Conservation (phyloP, 1,140 invertebrate species). For the Penaeus vannamei region DNA sequence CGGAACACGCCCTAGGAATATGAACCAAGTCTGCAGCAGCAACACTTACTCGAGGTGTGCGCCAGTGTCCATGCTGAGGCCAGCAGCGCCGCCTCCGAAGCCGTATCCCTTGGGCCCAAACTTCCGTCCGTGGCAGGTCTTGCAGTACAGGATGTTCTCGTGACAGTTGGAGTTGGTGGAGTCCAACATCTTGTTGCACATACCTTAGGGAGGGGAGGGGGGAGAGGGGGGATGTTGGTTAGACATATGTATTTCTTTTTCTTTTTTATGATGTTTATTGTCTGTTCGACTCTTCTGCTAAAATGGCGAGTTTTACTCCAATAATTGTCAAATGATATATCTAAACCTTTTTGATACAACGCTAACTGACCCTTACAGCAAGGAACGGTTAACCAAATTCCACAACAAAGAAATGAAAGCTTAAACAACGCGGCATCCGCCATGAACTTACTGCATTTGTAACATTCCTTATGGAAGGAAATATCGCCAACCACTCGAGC, state of each 20-base stretch:
- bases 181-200: slow-evolving; percentile 97
- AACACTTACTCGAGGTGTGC: slow-evolving; percentile 65
- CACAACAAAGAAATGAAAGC: too few species aligned
- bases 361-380: too few species aligned
- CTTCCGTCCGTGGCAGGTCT: slow-evolving; percentile 96
- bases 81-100: slow-evolving; percentile 97
- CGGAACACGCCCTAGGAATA: too few species aligned
- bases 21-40: background rate
- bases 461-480: slow-evolving; percentile 99
- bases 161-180: slow-evolving; percentile 98
- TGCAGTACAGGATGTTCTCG: slow-evolving; percentile 96
- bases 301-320: too few species aligned
- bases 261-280: too few species aligned
- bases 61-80: slow-evolving; percentile 91
- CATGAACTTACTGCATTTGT: slow-evolving; percentile 94
- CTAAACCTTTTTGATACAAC: too few species aligned
- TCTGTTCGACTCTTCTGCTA: too few species aligned
- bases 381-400: too few species aligned
- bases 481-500: slow-evolving; percentile 96
- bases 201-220: slow-evolving; percentile 77
- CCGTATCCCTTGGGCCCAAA: slow-evolving; percentile 98
- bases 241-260: too few species aligned
- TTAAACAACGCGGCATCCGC: too few species aligned
- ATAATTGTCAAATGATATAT: too few species aligned
- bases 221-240: background rate